A percentile compares a stretch with the other conserved stretches of the same genome.
Evolutionary conservation across 2,797 vertebrate species (phyloP).

Genomic region (Sternotherus odoratus): DNA sequence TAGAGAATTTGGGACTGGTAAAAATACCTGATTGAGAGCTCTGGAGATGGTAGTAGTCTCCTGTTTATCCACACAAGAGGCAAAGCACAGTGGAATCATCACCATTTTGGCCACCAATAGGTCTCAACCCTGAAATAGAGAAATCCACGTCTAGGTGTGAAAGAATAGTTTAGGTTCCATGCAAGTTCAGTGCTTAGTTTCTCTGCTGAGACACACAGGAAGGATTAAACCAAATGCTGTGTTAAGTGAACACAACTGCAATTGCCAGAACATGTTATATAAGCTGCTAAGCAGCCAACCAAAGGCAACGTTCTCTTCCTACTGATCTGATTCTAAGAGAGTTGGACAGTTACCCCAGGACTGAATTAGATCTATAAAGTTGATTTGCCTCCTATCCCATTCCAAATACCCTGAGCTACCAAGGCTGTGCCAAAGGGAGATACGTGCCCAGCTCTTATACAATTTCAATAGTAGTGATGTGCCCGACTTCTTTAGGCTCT

Average conservation of each 20-base stretch:
- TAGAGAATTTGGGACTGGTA: not conserved
- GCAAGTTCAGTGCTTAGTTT: not conserved
- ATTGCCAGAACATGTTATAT: fast-evolving
- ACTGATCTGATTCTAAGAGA: fast-evolving
- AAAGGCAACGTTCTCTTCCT: not conserved
- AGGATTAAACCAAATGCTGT: not conserved
- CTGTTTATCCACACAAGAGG: not conserved
- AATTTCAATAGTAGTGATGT: not conserved
- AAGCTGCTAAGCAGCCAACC: not conserved
- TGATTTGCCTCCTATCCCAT: not conserved
- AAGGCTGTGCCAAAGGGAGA: not conserved
- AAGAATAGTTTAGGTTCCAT: fast-evolving
- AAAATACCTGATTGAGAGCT: not conserved
- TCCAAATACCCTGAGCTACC: not conserved
- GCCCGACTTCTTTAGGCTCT: not conserved
- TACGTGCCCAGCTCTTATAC: not conserved
- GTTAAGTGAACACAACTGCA: not conserved
- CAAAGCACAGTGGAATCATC: not conserved
- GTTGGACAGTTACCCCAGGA: fast-evolving
- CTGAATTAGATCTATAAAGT: not conserved
- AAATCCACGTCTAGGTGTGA: not conserved
- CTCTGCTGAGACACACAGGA: not conserved
- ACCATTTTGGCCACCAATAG: not conserved
- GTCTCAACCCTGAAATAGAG: not conserved
- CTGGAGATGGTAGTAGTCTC: conserved; percentile 4